A percentile compares a stretch with the other conserved stretches of the same genome.
phyloP scores from a whole-genome alignment of 2,888 invertebrate genomes.

The Zygogramma bicolorata region DNA sequence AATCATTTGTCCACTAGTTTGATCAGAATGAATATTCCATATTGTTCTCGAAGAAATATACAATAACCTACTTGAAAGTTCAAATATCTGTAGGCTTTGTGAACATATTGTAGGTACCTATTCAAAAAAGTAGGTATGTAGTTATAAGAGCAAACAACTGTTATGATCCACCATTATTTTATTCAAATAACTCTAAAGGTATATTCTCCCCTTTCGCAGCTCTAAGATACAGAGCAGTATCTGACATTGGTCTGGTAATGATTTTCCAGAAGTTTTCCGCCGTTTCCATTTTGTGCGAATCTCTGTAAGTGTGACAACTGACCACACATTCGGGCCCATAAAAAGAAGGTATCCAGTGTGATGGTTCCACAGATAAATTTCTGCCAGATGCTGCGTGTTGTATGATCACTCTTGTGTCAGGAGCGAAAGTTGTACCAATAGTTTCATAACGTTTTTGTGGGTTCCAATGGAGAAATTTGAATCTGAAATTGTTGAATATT shows the following conservation, averaged over 20 bases:
- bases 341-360: constrained; percentile 61
- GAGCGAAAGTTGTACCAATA: constrained; percentile 55
- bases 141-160: too few species aligned
- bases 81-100: too few species aligned
- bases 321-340: constrained; percentile 57
- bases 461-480: constrained; percentile 62
- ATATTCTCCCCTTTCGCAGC: constrained; percentile 61
- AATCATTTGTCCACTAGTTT: too few species aligned
- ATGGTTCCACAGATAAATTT: constrained; percentile 59
- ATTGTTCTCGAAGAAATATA: too few species aligned
- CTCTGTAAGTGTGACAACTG: constrained; percentile 55
- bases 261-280: constrained; percentile 59
- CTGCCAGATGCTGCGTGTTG: constrained; percentile 63
- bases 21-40: too few species aligned
- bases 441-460: constrained; percentile 58
- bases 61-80: too few species aligned
- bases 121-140: too few species aligned
- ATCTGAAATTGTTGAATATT: too few species aligned
- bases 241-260: constrained; percentile 47
- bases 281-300: constrained; percentile 58
- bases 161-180: constrained; percentile 12
- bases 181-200: constrained; percentile 52
- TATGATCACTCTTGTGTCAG: constrained; percentile 59
- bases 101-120: too few species aligned
- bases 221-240: constrained; percentile 56